phyloP scores from a whole-genome alignment of 2,888 invertebrate species.

The Leptothorax acervorum region DNA sequence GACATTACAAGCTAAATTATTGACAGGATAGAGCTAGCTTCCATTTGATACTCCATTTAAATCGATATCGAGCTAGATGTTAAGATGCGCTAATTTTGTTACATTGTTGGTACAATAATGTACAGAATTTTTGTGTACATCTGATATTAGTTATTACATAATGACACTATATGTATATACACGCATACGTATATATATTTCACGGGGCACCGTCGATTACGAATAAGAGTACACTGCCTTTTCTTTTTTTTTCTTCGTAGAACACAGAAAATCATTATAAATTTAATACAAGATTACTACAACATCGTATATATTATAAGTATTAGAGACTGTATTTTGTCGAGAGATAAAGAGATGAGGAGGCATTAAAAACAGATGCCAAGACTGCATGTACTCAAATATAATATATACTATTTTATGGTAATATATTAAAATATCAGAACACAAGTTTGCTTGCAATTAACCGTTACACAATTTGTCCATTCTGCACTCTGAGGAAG shows the following conservation, averaged over 20 bases:
- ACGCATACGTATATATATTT: slow-evolving; percentile 58
- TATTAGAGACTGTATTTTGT: slow-evolving; percentile 66
- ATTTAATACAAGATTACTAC: slow-evolving; percentile 66
- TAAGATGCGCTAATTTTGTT: slow-evolving; percentile 55
- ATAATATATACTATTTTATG: slow-evolving; percentile 66
- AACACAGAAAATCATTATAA: slow-evolving; percentile 59
- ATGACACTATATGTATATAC: slow-evolving; percentile 46
- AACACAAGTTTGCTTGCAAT: slow-evolving; percentile 60
- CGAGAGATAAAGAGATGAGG: slow-evolving; percentile 47
- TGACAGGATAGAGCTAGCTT: slow-evolving; percentile 60
- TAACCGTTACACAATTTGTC: slow-evolving; percentile 44
- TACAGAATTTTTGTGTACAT: slow-evolving; percentile 54
- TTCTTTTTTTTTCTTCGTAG: slow-evolving; percentile 36
- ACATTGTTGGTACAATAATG: slow-evolving; percentile 25
- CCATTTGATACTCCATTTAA: slow-evolving; percentile 51
- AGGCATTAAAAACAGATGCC: slow-evolving; percentile 60
- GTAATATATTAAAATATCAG: slow-evolving; percentile 52
- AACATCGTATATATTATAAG: slow-evolving; percentile 64
- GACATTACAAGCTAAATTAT: slow-evolving; percentile 71
- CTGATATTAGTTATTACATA: slow-evolving; percentile 45
- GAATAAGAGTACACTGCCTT: slow-evolving; percentile 60
- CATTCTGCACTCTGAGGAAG: slow-evolving; percentile 55
- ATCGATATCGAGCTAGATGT: slow-evolving; percentile 31
- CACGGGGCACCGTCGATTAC: slow-evolving; percentile 68
- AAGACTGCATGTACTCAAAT: slow-evolving; percentile 58